Evolutionary conservation across 2,113 vertebrate species (phyloP).

Genomic region (Aegotheles bennettii): DNA sequence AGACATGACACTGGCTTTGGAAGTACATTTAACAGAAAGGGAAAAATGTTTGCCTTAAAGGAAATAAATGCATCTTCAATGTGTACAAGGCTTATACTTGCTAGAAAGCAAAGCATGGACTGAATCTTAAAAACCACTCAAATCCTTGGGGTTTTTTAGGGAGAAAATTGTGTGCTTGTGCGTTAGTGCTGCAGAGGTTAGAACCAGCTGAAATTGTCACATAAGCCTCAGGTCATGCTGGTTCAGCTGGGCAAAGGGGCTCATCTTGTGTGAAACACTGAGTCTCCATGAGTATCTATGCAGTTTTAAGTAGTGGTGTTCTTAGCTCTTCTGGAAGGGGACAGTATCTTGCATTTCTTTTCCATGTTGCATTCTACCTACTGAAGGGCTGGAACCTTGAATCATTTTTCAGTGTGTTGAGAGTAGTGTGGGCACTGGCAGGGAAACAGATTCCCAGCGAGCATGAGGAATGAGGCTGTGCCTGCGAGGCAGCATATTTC

Average conservation of each 20-base stretch:
- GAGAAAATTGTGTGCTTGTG: not conserved
- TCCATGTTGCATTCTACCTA: not conserved
- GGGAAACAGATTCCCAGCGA: not conserved
- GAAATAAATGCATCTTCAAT: not conserved
- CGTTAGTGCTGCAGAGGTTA: not conserved
- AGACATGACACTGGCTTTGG: rapidly evolving
- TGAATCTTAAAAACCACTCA: not conserved
- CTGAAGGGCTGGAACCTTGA: not conserved
- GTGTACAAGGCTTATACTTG: no score
- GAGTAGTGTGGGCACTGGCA: rapidly evolving
- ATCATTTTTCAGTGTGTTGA: not conserved
- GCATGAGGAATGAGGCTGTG: not conserved
- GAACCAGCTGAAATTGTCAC: no score
- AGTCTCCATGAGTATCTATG: not conserved
- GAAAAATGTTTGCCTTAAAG: not conserved
- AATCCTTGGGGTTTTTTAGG: not conserved
- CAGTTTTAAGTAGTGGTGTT: not conserved
- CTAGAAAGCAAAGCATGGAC: no score
- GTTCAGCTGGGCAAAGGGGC: not conserved
- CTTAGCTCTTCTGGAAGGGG: not conserved
- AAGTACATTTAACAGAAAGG: not conserved
- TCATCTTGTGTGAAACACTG: not conserved
- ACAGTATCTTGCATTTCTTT: not conserved
- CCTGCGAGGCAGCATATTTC: not conserved
- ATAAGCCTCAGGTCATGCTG: not conserved